Base-by-base conservation (phyloP, 2,888 invertebrate genomes). In the Aphidoletes aphidimyza region DNA sequence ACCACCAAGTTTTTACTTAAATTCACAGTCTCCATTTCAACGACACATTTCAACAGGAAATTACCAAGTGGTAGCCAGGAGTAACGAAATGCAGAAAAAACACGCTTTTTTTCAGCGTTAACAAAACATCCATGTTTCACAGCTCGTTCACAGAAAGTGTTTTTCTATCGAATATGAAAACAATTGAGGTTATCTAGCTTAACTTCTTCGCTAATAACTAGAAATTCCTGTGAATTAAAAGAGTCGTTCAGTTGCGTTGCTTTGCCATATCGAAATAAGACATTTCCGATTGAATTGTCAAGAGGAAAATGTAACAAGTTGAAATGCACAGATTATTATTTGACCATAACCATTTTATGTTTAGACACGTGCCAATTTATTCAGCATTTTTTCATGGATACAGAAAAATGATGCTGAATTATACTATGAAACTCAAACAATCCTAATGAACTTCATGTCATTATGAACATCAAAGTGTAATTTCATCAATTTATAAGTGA, bases 1-100 rank as follows among this genome's bases (percentile, higher is more conserved):
- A 26, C 3, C 8, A 69, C 2, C 22, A 0, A 6, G n/a, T 69
- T 69, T 69, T 54, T 69, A 30, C 30, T 30, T 54, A 2, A 54
- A 54, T 30, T 26, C 14, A 1, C 69, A 34, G 17, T 54, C 22
- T 26, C 0, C 3, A 22, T 54, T 54, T 26, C 69, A 69, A 34
- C 69, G 69, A 69, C 69, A 69, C 69, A 30, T 69, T 69, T 69
- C 34, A 30, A 69, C 69, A 34, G 34, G 69, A 69, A 69, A 69
- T 69, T 69, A 14, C 69, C 26, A 69, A 69, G 14, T 69, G 42
- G 83, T n/a, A 39, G 81, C 83, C 37, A 45, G 26, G 22, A 45
- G 22, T 22, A 83, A 85, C 8, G 30, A 84, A 81, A 81, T 49
- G 85, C 30, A 69, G 45, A 42, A 69, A 54, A 85, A 26, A 37